Percentiles rank a stretch among this genome's conserved stretches.
Conservation (phyloP, 2,888 invertebrate species). For the Drosophila rubida region DNA sequence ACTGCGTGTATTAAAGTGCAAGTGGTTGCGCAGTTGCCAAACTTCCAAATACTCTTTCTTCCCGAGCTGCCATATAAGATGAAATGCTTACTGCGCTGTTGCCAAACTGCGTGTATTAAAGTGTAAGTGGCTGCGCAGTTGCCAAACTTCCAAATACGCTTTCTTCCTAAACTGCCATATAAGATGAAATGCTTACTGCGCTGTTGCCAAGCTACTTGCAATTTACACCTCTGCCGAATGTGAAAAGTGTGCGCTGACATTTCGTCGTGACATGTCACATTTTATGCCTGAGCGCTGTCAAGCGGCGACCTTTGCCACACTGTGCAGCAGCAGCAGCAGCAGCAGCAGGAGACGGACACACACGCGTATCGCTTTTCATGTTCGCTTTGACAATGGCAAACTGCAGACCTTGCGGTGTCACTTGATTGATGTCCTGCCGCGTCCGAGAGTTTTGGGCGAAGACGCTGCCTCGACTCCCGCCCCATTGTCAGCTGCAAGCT, state of each 20-base stretch:
- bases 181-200: no score
- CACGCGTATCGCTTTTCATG: conserved; percentile 31
- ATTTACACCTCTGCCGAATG: not conserved
- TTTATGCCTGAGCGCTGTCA: conserved; percentile 6
- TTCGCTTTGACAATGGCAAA: conserved; percentile 35
- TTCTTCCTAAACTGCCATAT: no score
- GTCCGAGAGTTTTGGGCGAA: no score
- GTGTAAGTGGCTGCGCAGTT: no score
- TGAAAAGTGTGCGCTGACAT: not conserved
- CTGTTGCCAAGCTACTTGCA: no score
- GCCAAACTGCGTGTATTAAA: no score
- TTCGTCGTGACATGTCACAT: not conserved
- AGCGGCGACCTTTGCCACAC: conserved; percentile 15
- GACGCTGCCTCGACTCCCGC: not conserved
- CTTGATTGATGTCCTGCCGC: conserved; percentile 80
- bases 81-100: no score
- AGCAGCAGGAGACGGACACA: no score
- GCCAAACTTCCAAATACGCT: no score
- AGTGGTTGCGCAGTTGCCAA: no score
- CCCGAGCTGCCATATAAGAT: no score
- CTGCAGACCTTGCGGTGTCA: conserved; percentile 43
- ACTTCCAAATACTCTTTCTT: no score
- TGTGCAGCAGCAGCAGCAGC: not conserved
- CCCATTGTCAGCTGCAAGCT: conserved; percentile 14
- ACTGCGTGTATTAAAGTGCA: not conserved